Evolutionary conservation across 2,113 vertebrate species (phyloP).

Genomic region (Misgurnus mizolepis): DNA sequence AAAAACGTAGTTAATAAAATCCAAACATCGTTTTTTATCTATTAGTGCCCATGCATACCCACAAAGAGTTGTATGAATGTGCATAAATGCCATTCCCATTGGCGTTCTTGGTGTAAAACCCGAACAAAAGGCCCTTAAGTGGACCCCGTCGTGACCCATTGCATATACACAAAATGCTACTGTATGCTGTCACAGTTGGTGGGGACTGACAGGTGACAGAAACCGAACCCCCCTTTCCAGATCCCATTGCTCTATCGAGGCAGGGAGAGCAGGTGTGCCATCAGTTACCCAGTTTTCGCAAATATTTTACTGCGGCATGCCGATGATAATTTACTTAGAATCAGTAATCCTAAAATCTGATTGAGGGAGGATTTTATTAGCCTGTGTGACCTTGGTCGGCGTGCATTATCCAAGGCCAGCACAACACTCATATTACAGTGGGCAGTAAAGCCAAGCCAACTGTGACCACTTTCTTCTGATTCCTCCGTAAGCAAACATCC

Average conservation of each 20-base stretch:
- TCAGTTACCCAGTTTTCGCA: conserved; percentile 63
- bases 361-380: conserved; percentile 82
- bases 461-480: conserved; percentile 64
- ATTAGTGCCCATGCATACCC: conserved; percentile 50
- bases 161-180: conserved; percentile 5
- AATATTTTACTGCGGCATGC: conserved; percentile 78
- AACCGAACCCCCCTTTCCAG: conserved; percentile 13
- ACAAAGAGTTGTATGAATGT: conserved; percentile 35
- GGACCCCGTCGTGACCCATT: conserved; percentile 37
- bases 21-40: conserved; percentile 57
- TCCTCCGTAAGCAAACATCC: conserved; percentile 54
- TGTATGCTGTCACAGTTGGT: conserved; percentile 30
- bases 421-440: conserved; percentile 76
- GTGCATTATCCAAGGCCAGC: conserved; percentile 75
- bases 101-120: conserved; percentile 6
- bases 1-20: conserved; percentile 64
- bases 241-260: conserved; percentile 31
- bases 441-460: conserved; percentile 81
- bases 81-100: conserved; percentile 5
- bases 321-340: conserved; percentile 88
- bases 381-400: conserved; percentile 85
- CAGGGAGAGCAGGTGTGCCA: conserved; percentile 54
- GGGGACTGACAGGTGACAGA: conserved; percentile 54
- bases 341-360: conserved; percentile 90
- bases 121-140: conserved; percentile 21